A percentile compares a stretch with the other conserved stretches of the same genome.
These are phyloP conservation scores for Thyatira batis DNA, from an alignment of 2,888 invertebrate species.

Conservation along the genomic window DNA sequence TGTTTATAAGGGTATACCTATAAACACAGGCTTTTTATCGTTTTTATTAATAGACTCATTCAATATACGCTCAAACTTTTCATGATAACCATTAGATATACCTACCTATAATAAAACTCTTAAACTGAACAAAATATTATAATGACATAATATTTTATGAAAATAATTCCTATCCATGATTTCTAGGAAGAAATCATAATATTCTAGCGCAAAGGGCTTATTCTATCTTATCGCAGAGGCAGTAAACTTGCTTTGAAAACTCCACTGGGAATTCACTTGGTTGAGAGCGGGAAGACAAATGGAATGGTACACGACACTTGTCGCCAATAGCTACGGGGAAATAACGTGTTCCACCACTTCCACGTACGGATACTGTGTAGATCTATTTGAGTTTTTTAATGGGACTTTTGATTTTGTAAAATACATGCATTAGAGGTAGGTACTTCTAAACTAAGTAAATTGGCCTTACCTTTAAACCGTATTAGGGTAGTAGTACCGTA, in stretches of 20 bases:
- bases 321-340: constrained; percentile 54
- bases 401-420: too few relatives aligned
- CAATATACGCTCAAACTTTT: too few relatives aligned
- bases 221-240: constrained; percentile 67
- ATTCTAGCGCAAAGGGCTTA: constrained; percentile 68
- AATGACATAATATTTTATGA: constrained; percentile 23
- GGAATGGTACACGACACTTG: constrained; percentile 54
- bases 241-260: constrained; percentile 70
- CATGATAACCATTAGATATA: too few relatives aligned
- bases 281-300: constrained; percentile 63
- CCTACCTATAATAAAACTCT: neutral
- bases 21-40: too few relatives aligned
- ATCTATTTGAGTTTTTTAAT: too few relatives aligned
- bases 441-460: neutral
- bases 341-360: constrained; percentile 31
- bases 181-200: constrained; percentile 56
- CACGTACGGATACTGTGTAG: neutral
- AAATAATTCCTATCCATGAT: constrained; percentile 37
- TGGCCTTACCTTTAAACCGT: neutral
- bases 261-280: constrained; percentile 65
- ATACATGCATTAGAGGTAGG: too few relatives aligned
- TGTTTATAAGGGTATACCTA: too few relatives aligned
- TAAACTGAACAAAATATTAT: neutral
- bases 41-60: too few relatives aligned
- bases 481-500: too few relatives aligned